Base-by-base conservation (phyloP, 2,797 vertebrate species). In the Amphiprion clarkii region DNA sequence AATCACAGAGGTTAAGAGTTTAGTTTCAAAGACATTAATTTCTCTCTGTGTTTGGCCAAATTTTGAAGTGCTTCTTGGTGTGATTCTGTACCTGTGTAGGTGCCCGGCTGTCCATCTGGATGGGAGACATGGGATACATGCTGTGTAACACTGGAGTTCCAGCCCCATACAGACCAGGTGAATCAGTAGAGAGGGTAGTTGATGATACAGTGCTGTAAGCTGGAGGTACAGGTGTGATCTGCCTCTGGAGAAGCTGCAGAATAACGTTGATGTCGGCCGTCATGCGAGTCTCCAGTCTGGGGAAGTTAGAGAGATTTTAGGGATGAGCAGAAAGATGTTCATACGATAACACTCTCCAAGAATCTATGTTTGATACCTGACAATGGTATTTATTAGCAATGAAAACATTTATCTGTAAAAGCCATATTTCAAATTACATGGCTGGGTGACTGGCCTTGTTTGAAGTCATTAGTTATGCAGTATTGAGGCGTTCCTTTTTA, bases 201-300 rank as follows among this genome's bases (percentile, higher is more conserved):
- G 96, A 91, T 0, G 95, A 96, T 75, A 96, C 96, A 10, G 94
- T 93, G 87, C 96, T 95, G 85, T 96, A 99, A 0, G 96, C 95
- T 0, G 96, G 95, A 6, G 96, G 96, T 66, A 96, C 95, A 60
- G 95, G 96, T 60, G 95, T 92, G 2, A 95, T 93, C 88, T 98
- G 96, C 78, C 96, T 94, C 86, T 97, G 97, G 60, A 99, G 96
- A 46, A 99, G 96, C 93, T 98, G 96, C 7, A 99, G 95, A 87
- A 99, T 97, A 74, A 95, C 92, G 9, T 84, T 96, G 86, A 99
- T 96, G 79, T 99, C 97, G 21, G 97, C 95, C 21, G 96, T 96
- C 96, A 99, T 94, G 51, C 96, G 96, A 60, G 96, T 96, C 89
- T 99, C 98, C 90, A 99, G 83, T 90, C 98, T 99, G 92, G 25